Evolutionary conservation across 2,797 vertebrate genomes (phyloP).

Genomic region (Remorina albescens): DNA sequence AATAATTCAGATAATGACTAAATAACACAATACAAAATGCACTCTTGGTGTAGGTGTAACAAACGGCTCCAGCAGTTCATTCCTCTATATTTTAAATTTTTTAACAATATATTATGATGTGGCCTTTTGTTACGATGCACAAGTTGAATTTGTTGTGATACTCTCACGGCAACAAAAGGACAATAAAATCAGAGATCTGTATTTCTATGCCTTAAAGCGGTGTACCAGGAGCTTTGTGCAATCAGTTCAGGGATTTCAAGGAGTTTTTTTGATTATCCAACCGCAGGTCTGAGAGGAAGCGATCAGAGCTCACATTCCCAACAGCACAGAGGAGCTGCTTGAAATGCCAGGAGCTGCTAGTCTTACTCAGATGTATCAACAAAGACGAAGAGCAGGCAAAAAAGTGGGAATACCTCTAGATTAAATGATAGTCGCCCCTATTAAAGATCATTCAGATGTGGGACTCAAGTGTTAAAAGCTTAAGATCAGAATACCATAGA

Average conservation of each 20-base stretch:
- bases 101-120: constrained; percentile 2
- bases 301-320: constrained; percentile 40
- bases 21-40: constrained; percentile 28
- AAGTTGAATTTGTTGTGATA: constrained; percentile 8
- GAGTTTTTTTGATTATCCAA: constrained; percentile 47
- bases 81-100: constrained; percentile 3
- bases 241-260: constrained; percentile 49
- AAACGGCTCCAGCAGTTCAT: constrained; percentile 7
- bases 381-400: not conserved
- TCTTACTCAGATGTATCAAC: constrained; percentile 8
- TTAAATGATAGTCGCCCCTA: not conserved
- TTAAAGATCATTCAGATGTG: constrained; percentile 28
- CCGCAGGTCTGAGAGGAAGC: constrained; percentile 41
- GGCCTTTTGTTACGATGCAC: not conserved
- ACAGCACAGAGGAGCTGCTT: constrained; percentile 30
- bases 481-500: not conserved
- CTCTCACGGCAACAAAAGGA: constrained; percentile 6
- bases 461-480: not conserved
- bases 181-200: constrained; percentile 26
- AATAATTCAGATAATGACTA: constrained; percentile 43
- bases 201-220: constrained; percentile 37
- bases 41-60: constrained; percentile 5
- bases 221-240: constrained; percentile 30
- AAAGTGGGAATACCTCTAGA: not conserved
- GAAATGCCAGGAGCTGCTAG: constrained; percentile 32